Evolutionary conservation across 2,113 vertebrate species (phyloP).

Genomic region (Pygoscelis antarcticus): DNA sequence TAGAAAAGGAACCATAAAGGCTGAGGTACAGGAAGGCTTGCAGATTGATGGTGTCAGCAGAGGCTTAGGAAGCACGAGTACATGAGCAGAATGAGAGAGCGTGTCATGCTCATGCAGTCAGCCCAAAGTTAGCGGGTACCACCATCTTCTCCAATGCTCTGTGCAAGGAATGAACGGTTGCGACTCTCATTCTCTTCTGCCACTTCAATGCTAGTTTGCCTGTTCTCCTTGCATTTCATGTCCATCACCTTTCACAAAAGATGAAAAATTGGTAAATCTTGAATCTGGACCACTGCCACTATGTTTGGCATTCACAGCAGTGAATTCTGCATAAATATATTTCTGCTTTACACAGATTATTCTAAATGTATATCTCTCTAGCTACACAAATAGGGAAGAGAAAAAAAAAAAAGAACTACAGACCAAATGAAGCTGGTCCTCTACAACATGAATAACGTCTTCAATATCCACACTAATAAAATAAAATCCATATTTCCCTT

Average conservation of each 20-base stretch:
- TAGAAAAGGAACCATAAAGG: neutral
- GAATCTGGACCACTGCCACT: neutral
- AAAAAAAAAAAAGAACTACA: neutral
- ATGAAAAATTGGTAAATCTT: neutral
- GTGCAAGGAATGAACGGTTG: neutral
- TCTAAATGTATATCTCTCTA: neutral
- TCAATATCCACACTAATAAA: neutral
- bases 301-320: neutral
- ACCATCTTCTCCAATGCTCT: neutral
- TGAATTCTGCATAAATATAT: neutral
- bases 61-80: neutral
- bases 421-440: neutral
- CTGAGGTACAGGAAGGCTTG: neutral
- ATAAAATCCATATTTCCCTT: neutral
- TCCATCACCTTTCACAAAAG: neutral
- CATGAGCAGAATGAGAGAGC: neutral
- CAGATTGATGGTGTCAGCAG: neutral
- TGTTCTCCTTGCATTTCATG: neutral
- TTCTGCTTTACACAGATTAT: neutral
- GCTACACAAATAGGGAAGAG: neutral
- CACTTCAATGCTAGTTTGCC: neutral
- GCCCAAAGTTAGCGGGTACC: neutral
- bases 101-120: neutral
- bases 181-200: neutral
- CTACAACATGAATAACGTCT: neutral